phyloP scores from a whole-genome alignment of 2,888 invertebrate species.

The Diplazon laetatorius region DNA sequence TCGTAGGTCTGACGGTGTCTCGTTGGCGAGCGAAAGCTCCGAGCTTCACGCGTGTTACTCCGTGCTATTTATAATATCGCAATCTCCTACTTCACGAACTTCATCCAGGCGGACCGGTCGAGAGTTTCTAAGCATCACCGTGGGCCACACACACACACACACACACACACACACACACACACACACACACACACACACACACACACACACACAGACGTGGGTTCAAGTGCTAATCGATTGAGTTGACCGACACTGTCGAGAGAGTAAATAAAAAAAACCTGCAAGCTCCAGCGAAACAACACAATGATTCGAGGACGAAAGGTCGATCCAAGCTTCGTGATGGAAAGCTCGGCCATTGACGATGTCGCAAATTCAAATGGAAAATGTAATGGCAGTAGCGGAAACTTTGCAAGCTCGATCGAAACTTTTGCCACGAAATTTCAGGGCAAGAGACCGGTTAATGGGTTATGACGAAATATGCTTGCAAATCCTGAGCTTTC shows the following conservation, averaged over 20 bases:
- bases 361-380: background rate
- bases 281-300: constrained; percentile 2
- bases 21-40: constrained; percentile 16
- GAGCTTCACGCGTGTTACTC: background rate
- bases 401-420: too few relatives aligned
- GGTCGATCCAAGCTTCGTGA: constrained; percentile 25
- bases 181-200: too few relatives aligned
- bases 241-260: constrained; percentile 25
- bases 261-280: constrained; percentile 21
- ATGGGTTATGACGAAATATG: too few relatives aligned
- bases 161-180: too few relatives aligned
- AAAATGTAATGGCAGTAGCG: background rate
- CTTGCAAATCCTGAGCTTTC: too few relatives aligned
- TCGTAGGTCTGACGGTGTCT: background rate
- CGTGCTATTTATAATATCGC: constrained; percentile 49
- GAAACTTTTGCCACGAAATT: too few relatives aligned
- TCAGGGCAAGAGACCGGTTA: too few relatives aligned
- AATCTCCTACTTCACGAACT: constrained; percentile 45
- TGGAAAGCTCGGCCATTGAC: constrained; percentile 15
- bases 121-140: constrained; percentile 11
- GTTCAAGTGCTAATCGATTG: constrained; percentile 37
- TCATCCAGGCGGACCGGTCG: constrained; percentile 19
- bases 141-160: too few relatives aligned
- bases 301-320: constrained; percentile 31
- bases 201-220: too few relatives aligned